phyloP scores from a whole-genome alignment of 2,113 vertebrate species.

The Pituophis catenifer region DNA sequence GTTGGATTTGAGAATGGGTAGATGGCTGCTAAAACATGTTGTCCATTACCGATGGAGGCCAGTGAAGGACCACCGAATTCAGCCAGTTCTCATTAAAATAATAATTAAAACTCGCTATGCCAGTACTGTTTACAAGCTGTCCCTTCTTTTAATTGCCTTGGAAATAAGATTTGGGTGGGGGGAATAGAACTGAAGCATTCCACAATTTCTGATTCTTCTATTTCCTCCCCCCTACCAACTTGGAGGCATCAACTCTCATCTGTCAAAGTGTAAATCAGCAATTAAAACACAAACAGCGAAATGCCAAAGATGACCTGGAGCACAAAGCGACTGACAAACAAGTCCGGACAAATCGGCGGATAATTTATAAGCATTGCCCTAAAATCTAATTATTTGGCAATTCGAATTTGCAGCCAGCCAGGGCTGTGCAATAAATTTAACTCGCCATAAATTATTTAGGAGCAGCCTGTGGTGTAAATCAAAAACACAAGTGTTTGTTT shows the following conservation, averaged over 20 bases:
- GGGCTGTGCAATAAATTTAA: slow-evolving; percentile 89
- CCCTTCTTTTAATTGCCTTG: slow-evolving; percentile 68
- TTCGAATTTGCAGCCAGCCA: slow-evolving; percentile 89
- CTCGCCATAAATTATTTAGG: slow-evolving; percentile 92
- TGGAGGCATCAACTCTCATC: slow-evolving; percentile 86
- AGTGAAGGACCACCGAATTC: slow-evolving; percentile 44
- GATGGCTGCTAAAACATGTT: slow-evolving; percentile 50
- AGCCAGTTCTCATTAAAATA: slow-evolving; percentile 66
- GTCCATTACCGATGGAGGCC: slow-evolving; percentile 42
- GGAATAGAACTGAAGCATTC: slow-evolving; percentile 63
- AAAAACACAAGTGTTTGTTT: slow-evolving; percentile 84
- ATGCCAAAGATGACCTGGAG: slow-evolving; percentile 92
- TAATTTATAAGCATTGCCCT: slow-evolving; percentile 93
- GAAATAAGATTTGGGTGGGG: slow-evolving; percentile 45
- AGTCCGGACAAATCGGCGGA: slow-evolving; percentile 89
- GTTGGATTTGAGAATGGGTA: neutral
- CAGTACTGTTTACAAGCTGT: slow-evolving; percentile 60
- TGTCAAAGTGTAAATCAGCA: slow-evolving; percentile 91
- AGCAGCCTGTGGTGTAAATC: slow-evolving; percentile 85
- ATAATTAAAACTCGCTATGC: slow-evolving; percentile 60
- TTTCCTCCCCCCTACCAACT: slow-evolving; percentile 64
- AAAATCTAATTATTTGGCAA: slow-evolving; percentile 97
- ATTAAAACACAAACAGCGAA: slow-evolving; percentile 91
- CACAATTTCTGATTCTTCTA: slow-evolving; percentile 58
- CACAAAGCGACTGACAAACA: slow-evolving; percentile 92